Evolutionary conservation across 2,113 vertebrate genomes (phyloP), one percentile per base, ranked within the genome.

Genomic region (Rhea pennata): DNA sequence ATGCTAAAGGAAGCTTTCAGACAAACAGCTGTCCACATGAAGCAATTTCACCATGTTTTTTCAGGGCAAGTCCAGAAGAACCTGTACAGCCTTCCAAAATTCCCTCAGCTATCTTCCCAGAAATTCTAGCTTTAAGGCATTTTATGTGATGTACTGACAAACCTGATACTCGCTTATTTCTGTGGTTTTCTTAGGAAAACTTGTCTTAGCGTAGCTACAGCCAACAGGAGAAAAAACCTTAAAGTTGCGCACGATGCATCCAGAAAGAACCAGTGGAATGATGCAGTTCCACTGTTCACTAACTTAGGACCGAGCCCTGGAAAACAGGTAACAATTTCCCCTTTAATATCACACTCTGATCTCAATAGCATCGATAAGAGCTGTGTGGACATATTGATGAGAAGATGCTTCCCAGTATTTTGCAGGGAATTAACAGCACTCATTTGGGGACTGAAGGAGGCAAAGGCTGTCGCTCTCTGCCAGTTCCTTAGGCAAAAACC

Each of bases 401-500:
- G 95, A 95, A 75, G 87, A 93, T 15, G 46, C 64, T 74, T 44
- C 84, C 64, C 65, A 1, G 22, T 39, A 93, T 80, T 94, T 95
- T 86, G 66, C 88, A 93, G 91, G 93, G 97, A 96, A 97, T 97
- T 91, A 97, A 94, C 91, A 91, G 89, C 77, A 74, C 86, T 91
- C 20, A 86, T 80, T 87, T 51, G 44, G 84, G 94, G 81, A 96
- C 86, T 82, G 72, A 95, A 95, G 95, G 90, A 97, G 78, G 91
- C 79, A 94, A 84, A 91, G 54, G 78, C 95, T 96, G 94, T 95
- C 96, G 96, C 58, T 87, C 88, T 92, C 84, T 92, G 91, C 93
- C 93, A 96, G 78, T 91, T 97, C 97, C 97, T 97, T 95, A 97
- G 94, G 75, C 66, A 94, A 83, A 96, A 96, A 59, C 39, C 84